Conservation (phyloP, 1,140 invertebrate species). For the Chironomus tepperi region DNA sequence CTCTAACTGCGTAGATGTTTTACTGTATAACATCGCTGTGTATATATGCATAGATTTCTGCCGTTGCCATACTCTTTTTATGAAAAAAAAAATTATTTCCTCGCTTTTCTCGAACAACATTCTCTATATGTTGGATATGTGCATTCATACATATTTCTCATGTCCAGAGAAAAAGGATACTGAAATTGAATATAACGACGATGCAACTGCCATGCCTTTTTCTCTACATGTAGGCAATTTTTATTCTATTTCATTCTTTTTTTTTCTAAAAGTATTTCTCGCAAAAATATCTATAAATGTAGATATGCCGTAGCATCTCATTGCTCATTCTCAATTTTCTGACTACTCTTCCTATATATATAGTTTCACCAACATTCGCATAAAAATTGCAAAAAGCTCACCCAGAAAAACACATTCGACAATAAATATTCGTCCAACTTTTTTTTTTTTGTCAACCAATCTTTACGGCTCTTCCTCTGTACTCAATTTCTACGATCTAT, state of each 20-base stretch:
- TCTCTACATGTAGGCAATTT: neutral
- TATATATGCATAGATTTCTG: too few relatives aligned
- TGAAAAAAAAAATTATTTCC: neutral
- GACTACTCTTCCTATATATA: too few relatives aligned
- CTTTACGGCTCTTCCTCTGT: neutral
- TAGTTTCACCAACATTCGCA: neutral
- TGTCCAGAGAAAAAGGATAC: constrained; percentile 10
- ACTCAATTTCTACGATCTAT: too few relatives aligned
- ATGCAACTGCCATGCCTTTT: neutral
- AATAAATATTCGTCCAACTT: neutral
- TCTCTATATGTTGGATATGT: neutral
- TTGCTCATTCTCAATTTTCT: too few relatives aligned
- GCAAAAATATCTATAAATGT: too few relatives aligned
- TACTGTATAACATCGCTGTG: too few relatives aligned
- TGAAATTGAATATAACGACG: constrained; percentile 13
- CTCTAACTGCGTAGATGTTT: neutral
- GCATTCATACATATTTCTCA: neutral
- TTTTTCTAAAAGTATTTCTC: too few relatives aligned
- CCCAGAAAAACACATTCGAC: constrained; percentile 12
- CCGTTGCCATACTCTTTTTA: too few relatives aligned
- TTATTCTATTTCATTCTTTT: too few relatives aligned
- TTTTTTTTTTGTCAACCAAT: neutral
- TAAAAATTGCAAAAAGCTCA: constrained; percentile 13
- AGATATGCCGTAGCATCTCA: too few relatives aligned
- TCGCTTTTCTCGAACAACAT: neutral